A percentile compares a stretch with the other conserved stretches of the same genome.
These are phyloP conservation scores for Philereme transversata DNA, from an alignment of 2,888 invertebrate genomes.

Conservation along the genomic window DNA sequence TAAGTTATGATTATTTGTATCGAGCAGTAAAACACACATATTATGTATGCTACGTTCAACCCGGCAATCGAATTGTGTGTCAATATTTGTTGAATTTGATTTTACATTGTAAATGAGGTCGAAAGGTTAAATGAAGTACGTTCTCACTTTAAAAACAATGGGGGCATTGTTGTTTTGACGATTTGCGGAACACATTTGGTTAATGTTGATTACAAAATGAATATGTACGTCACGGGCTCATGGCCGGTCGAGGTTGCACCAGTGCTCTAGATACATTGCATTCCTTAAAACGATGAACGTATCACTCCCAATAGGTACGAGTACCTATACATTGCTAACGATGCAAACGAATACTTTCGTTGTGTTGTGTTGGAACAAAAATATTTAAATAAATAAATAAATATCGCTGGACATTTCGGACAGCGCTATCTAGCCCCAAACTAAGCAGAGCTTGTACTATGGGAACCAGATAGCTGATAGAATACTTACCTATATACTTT, in stretches of 20 bases:
- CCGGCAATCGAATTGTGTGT: background rate
- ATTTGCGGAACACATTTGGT: constrained; percentile 49
- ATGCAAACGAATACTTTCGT: too few species aligned
- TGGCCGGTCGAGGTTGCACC: constrained; percentile 34
- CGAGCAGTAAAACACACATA: too few species aligned
- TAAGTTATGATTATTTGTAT: too few species aligned
- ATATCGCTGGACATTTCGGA: too few species aligned
- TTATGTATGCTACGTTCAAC: background rate
- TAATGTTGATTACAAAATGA: constrained; percentile 45
- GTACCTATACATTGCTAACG: too few species aligned
- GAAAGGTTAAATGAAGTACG: constrained; percentile 41
- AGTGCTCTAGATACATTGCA: constrained; percentile 42
- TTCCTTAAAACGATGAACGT: background rate
- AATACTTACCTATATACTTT: too few species aligned
- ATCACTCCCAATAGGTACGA: too few species aligned
- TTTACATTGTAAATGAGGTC: constrained; percentile 41
- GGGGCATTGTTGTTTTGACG: constrained; percentile 47
- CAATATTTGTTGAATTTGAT: constrained; percentile 25
- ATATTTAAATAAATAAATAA: too few species aligned
- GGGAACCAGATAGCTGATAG: too few species aligned
- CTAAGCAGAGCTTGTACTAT: too few species aligned
- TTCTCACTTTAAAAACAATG: constrained; percentile 52
- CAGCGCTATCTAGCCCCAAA: too few species aligned
- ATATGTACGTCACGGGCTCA: constrained; percentile 33
- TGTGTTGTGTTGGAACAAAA: too few species aligned